Conservation (phyloP, 2,113 vertebrate genomes). For the Alligator sinensis region DNA sequence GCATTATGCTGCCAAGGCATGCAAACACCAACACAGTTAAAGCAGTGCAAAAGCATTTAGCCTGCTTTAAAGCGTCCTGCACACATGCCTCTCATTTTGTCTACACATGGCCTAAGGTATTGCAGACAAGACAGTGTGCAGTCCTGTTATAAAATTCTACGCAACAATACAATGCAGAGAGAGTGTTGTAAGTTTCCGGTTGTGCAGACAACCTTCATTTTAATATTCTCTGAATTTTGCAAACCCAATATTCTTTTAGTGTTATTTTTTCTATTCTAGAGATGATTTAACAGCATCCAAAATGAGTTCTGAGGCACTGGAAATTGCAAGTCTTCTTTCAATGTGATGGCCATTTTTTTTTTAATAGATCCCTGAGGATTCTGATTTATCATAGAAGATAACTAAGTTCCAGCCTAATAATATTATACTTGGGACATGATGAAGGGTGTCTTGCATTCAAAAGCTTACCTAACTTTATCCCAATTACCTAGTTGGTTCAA, state of each 20-base stretch:
- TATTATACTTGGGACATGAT: not conserved
- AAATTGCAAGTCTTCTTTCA: not conserved
- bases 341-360: not conserved
- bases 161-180: not conserved
- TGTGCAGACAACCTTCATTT: not conserved
- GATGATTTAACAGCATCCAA: not conserved
- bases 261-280: not conserved
- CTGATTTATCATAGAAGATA: not conserved
- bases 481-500: not conserved
- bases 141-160: not conserved
- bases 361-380: not conserved
- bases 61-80: too few species aligned
- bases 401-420: not conserved
- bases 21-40: too few species aligned
- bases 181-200: not conserved
- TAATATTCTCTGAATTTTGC: not conserved
- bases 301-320: not conserved
- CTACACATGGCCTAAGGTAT: not conserved
- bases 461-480: conserved; percentile 14
- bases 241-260: not conserved
- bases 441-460: not conserved
- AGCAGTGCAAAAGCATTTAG: too few species aligned
- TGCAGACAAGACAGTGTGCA: not conserved
- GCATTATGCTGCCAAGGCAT: too few species aligned
- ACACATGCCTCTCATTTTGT: too few species aligned